Base-by-base conservation (phyloP, 2,797 vertebrate genomes). In the Crenuchus spilurus region DNA sequence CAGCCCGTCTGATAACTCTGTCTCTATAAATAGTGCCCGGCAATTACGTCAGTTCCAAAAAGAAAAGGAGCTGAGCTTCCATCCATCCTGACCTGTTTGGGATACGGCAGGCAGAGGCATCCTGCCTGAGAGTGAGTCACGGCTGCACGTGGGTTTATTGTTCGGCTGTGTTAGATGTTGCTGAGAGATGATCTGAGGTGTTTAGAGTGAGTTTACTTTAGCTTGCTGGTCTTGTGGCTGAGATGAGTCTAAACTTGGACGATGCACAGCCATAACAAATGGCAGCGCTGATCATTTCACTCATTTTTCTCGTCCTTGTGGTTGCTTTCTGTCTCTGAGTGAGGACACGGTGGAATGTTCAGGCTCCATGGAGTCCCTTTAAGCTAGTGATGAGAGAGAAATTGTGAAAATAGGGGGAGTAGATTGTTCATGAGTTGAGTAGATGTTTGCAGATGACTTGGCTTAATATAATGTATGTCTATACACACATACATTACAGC, bases 21-120 rank as follows among this genome's bases (percentile, higher is more conserved):
- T 51, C 31, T 66, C 74, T 75, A 83, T 72, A 81, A 72, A 75
- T 75, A 81, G 76, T 30, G 35, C 46, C 37, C 14, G 55, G 46
- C 57, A 81, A 68, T 37, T 28, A 58, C 52, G 30, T 64, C 65
- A 63, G 30, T 68, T 75, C 57, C 70, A 51, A 74, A 73, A 72
- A 54, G 30, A 48, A 69, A 61, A 65, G 18, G 48, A 44, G 48
- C 72, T 42, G 62, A 22, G 49, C 58, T 70, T 64, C 26, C 52
- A 37, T 74, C 76, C 73, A 70, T 76, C 58, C 62, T 79, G 62
- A 58, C 65, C 67, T 74, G 62, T 41, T 61, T 54, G 58, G 63
- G 14, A 22, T 49, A 70, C 57, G n/a, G 41, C 28, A 3, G 39
- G 48, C 49, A 44, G 62, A 41, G 46, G 60, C 30, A 78, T 80